These are phyloP conservation scores for Australoheros facetus DNA, from an alignment of 2,797 vertebrate species.

Conservation along the genomic window DNA sequence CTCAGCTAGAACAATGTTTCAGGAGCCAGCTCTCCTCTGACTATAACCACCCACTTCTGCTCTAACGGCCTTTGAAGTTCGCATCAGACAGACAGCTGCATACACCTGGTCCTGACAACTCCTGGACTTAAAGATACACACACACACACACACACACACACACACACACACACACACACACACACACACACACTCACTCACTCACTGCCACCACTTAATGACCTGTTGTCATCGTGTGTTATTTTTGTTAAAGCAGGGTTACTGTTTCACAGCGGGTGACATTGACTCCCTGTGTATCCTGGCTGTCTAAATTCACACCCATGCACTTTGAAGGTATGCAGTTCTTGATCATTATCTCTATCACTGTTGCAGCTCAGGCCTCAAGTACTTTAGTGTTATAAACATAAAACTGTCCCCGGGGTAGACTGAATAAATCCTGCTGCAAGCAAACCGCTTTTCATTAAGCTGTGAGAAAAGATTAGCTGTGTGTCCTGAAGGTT, in stretches of 20 bases:
- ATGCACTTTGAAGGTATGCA: not conserved
- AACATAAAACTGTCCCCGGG: slow-evolving; percentile 1
- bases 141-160: not conserved
- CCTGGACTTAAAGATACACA: slow-evolving; percentile 9
- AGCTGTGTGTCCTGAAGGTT: not conserved
- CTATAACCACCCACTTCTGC: slow-evolving; percentile 16
- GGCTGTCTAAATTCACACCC: not conserved
- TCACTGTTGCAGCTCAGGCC: not conserved
- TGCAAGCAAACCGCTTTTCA: not conserved
- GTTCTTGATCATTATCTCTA: not conserved
- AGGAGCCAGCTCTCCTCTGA: slow-evolving; percentile 20
- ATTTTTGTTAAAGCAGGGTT: slow-evolving; percentile 32
- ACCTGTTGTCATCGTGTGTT: slow-evolving; percentile 38
- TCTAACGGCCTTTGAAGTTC: slow-evolving; percentile 47
- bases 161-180: not conserved
- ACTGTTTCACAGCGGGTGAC: slow-evolving; percentile 24
- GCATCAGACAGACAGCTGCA: slow-evolving; percentile 59
- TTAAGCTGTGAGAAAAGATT: not conserved
- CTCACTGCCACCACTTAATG: slow-evolving; percentile 15
- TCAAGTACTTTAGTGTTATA: slow-evolving; percentile 5
- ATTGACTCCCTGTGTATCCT: not conserved
- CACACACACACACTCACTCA: not conserved
- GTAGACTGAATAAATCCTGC: not conserved
- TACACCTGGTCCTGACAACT: slow-evolving; percentile 54
- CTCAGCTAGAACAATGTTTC: slow-evolving; percentile 13